Evolutionary conservation across 2,888 invertebrate genomes (phyloP), one percentile per base, ranked within the genome.

Genomic region (Galerucella pusilla): DNA sequence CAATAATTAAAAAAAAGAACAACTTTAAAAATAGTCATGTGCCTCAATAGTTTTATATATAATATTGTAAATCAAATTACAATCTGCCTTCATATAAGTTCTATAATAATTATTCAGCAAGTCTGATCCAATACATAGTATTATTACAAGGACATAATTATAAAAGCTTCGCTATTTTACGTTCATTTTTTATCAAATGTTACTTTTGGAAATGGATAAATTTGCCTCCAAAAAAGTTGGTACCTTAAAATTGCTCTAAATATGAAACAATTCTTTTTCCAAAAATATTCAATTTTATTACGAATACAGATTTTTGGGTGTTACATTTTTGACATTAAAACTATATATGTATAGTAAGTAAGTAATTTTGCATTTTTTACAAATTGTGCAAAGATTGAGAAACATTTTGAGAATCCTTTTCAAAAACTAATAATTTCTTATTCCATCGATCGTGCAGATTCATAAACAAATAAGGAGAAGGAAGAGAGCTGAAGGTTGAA

Each of bases 1-100:
- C 77, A 75, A 76, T 73, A 78, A 77, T 72, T 72, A 42, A 42
- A 42, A 42, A 77, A 59, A 76, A 77, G 76, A 78, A 80, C 80
- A 76, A 80, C 80, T 80, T 80, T 78, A 76, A 80, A 77, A 80
- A 78, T 71, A 75, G 66, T 76, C 66, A 72, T 76, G 80, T 80
- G 80, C 80, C 80, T 80, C 80, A 75, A 77, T 74, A 77, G 73
- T 77, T 77, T 79, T 76, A 57, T 57, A 57, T 57, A 20, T 74
- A 54, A 66, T 45, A 60, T 59, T 68, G 42, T 60, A n/a, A 78
- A 75, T 71, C 75, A 75, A 73, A 78, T 74, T 49, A 73, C 69
- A 65, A 67, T 70, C 57, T 73, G 73, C 69, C 73, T 75, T 71
- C n/a, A 71, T 67, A 61, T 69, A 54, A 75, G 63, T 75, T 75